phyloP scores from a whole-genome alignment of 2,113 vertebrate genomes.

The Phocoena phocoena region DNA sequence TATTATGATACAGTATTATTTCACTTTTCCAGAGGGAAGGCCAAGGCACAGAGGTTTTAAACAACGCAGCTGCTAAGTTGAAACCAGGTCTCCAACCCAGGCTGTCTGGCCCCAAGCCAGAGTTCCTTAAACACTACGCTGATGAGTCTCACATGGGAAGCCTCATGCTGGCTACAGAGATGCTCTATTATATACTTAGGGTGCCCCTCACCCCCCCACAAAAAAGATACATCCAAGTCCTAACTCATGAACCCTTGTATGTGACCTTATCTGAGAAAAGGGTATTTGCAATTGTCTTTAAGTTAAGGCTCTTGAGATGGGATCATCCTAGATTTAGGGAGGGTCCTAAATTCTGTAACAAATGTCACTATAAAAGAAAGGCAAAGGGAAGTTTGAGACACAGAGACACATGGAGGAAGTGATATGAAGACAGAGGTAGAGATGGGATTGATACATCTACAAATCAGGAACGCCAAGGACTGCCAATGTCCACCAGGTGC shows the following conservation, averaged over 20 bases:
- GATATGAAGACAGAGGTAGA: background rate
- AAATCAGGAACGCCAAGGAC: background rate
- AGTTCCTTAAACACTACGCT: background rate
- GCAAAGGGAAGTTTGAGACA: background rate
- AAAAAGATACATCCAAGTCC: background rate
- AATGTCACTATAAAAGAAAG: background rate
- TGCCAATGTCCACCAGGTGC: background rate
- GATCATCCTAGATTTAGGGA: background rate
- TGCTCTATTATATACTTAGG: background rate
- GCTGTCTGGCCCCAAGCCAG: background rate
- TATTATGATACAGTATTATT: background rate
- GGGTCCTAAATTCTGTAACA: background rate
- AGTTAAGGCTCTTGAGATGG: background rate
- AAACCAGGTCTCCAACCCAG: background rate
- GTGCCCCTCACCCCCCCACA: background rate
- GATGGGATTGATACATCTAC: background rate
- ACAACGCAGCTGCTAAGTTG: background rate
- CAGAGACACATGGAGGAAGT: background rate
- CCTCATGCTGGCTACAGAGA: background rate
- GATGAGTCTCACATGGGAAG: background rate
- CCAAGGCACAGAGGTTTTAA: background rate
- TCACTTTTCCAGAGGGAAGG: background rate
- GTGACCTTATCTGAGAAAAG: background rate
- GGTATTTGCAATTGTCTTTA: background rate
- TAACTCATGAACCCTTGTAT: background rate